Evolutionary conservation across 2,113 vertebrate species (phyloP).

Genomic region (Hemiprocne comata): DNA sequence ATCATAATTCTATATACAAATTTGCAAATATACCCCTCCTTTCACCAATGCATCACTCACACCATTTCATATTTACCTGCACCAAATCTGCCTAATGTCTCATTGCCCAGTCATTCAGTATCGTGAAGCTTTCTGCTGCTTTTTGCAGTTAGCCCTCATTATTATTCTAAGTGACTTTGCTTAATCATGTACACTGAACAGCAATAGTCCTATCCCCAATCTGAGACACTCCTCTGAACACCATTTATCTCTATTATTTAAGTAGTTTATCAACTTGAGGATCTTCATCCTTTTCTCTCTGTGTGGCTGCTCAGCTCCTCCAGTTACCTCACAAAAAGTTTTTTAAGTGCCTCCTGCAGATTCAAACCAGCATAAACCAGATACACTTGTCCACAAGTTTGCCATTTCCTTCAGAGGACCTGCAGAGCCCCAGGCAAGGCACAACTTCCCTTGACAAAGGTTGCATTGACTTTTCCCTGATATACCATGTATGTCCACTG

Average conservation of each 20-base stretch:
- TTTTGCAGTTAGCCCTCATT: not conserved
- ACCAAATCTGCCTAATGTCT: not conserved
- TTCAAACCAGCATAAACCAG: not conserved
- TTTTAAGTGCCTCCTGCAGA: not conserved
- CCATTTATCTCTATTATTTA: not conserved
- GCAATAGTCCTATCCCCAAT: not conserved
- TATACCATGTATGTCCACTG: not conserved
- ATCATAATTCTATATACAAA: not conserved
- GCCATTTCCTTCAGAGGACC: not conserved
- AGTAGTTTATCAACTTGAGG: not conserved
- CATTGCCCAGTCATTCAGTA: not conserved
- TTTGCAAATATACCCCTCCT: not conserved
- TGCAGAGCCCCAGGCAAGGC: not conserved
- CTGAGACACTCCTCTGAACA: not conserved
- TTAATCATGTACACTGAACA: not conserved
- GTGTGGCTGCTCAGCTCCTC: not conserved
- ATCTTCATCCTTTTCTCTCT: not conserved
- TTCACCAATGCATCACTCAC: not conserved
- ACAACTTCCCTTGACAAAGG: accelerated
- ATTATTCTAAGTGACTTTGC: not conserved
- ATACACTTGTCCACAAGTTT: not conserved
- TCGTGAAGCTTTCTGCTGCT: not conserved
- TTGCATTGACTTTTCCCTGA: not conserved
- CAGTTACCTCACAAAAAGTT: not conserved
- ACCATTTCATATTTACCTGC: not conserved